phyloP scores from a whole-genome alignment of 2,888 invertebrate species.

The Eupithecia dodoneata region DNA sequence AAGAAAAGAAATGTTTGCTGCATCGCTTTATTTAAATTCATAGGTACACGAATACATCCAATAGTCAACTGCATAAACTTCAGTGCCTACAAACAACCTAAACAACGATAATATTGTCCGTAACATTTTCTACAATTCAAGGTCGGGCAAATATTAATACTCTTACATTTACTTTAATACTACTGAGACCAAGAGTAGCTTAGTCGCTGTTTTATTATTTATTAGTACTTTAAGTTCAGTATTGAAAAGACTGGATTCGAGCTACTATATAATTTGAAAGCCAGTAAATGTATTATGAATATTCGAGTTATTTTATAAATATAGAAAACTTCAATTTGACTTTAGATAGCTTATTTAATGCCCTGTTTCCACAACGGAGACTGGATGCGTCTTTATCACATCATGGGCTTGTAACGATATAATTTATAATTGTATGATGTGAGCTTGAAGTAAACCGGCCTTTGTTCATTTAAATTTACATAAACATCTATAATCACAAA shows the following conservation, averaged over 20 bases:
- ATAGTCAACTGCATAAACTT: slow-evolving; percentile 82
- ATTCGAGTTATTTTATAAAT: slow-evolving; percentile 38
- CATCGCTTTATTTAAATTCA: slow-evolving; percentile 76
- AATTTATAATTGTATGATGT: background rate
- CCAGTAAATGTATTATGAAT: slow-evolving; percentile 23
- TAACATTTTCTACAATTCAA: slow-evolving; percentile 73
- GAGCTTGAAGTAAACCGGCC: background rate
- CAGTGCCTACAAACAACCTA: slow-evolving; percentile 82
- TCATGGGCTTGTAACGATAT: background rate
- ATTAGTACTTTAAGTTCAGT: background rate
- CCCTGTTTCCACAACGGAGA: background rate
- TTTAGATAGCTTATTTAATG: background rate
- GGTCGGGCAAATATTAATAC: slow-evolving; percentile 66
- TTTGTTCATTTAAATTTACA: background rate
- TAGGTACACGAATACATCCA: slow-evolving; percentile 78
- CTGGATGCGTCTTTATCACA: no score
- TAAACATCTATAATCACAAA: background rate
- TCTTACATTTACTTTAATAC: slow-evolving; percentile 41
- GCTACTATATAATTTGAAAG: slow-evolving; percentile 15
- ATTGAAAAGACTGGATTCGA: background rate
- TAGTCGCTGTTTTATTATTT: background rate
- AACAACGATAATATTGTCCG: slow-evolving; percentile 82
- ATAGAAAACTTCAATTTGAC: slow-evolving; percentile 34
- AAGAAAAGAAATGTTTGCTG: slow-evolving; percentile 54
- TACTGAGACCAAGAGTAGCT: slow-evolving; percentile 25